Conservation (phyloP, 2,888 invertebrate species). For the Cephonodes hylas region DNA sequence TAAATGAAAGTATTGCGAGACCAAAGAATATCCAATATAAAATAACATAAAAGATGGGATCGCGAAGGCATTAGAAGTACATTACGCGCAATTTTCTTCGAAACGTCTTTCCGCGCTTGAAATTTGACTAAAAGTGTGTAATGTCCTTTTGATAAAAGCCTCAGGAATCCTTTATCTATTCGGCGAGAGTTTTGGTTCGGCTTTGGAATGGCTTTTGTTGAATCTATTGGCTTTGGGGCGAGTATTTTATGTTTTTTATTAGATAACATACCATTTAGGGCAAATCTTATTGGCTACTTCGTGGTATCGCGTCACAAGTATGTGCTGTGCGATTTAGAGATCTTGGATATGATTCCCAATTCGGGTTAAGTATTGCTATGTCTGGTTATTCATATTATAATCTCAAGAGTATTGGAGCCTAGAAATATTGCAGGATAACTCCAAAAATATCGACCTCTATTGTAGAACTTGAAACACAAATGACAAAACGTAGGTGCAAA, state of each 20-base stretch:
- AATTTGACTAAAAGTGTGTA: conserved; percentile 6
- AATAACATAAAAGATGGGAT: not conserved
- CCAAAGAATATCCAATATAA: not conserved
- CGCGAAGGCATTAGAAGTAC: not conserved
- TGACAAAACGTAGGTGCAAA: no score
- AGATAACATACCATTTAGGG: no score
- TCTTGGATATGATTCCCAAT: no score
- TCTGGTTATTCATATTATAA: no score
- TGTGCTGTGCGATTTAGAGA: no score
- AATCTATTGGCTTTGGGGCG: not conserved
- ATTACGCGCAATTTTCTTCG: not conserved
- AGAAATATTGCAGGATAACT: no score
- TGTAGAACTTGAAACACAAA: no score
- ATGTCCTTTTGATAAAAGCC: conserved; percentile 6
- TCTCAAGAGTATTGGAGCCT: no score
- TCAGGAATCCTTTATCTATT: conserved; percentile 4
- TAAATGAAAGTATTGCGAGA: not conserved
- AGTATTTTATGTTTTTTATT: not conserved
- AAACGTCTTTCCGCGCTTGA: not conserved
- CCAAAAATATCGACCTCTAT: no score
- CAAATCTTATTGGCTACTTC: not conserved
- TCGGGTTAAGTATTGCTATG: no score
- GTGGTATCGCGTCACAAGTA: not conserved
- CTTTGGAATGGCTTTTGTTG: not conserved
- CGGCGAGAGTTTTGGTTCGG: not conserved